Conservation (phyloP, 1,140 invertebrate genomes). For the Bombus impatiens region DNA sequence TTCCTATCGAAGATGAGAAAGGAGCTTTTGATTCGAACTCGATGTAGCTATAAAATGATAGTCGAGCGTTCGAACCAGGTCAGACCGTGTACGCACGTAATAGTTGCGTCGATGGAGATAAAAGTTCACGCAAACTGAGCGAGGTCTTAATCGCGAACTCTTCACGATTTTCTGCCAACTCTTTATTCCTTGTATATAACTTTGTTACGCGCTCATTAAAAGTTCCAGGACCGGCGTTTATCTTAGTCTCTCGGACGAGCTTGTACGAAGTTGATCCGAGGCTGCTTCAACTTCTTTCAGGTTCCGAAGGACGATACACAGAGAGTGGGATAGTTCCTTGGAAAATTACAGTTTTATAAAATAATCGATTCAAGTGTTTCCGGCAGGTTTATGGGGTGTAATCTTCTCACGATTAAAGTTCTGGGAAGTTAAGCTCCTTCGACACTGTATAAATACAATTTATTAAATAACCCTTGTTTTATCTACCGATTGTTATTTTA, state of each 20-base stretch:
- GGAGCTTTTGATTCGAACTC: background rate
- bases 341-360: background rate
- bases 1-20: background rate
- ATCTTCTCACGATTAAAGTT: background rate
- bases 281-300: slow-evolving; percentile 16
- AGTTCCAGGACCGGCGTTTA: slow-evolving; percentile 35
- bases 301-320: background rate
- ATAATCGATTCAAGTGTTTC: background rate
- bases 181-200: slow-evolving; percentile 33
- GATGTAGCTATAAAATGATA: background rate
- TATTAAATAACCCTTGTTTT: too few species aligned
- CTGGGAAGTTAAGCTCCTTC: background rate
- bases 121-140: slow-evolving; percentile 33
- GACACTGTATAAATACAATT: background rate
- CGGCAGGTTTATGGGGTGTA: background rate
- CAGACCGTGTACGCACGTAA: background rate
- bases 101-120: background rate
- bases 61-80: background rate
- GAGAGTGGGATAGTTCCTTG: background rate
- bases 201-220: slow-evolving; percentile 48
- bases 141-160: slow-evolving; percentile 37
- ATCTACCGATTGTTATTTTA: background rate
- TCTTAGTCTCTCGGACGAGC: slow-evolving; percentile 12
- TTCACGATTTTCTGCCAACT: background rate
- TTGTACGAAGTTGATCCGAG: slow-evolving; percentile 6